phyloP scores from a whole-genome alignment of 35 echinoderm and acorn worm genomes.

The Heliocidaris erythrogramma region DNA sequence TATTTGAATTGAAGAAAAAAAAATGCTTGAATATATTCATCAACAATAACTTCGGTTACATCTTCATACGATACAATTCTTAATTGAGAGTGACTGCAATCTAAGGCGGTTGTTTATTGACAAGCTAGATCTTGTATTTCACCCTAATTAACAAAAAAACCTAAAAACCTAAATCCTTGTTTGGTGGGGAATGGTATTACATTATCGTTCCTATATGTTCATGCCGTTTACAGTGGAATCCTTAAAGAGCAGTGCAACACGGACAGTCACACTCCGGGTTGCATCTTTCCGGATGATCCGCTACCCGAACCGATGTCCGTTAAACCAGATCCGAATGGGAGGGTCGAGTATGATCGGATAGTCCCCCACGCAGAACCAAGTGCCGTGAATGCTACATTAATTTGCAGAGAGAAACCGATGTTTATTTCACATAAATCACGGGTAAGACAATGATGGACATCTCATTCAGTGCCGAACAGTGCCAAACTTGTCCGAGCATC shows the following conservation, averaged over 20 bases:
- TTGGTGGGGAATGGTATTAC: background rate
- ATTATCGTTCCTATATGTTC: background rate
- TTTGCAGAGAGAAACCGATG: conserved; percentile 63
- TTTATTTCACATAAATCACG: conserved; percentile 83
- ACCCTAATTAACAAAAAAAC: too few relatives aligned
- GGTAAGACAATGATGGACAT: conserved; percentile 45
- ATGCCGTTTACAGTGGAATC: conserved; percentile 60
- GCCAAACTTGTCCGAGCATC: too few relatives aligned
- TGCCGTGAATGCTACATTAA: conserved; percentile 50
- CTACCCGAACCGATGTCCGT: conserved; percentile 54
- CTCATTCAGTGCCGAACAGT: background rate
- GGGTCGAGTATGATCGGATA: background rate
- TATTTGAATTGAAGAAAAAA: too few relatives aligned
- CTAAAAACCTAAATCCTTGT: too few relatives aligned
- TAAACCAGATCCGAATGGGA: conserved; percentile 55
- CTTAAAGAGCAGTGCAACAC: conserved; percentile 90
- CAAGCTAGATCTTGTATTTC: too few relatives aligned
- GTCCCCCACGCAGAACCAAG: conserved; percentile 25
- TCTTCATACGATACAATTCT: too few relatives aligned
- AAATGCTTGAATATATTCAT: too few relatives aligned
- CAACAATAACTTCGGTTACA: too few relatives aligned
- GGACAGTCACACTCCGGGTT: conserved; percentile 76
- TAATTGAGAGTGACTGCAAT: too few relatives aligned
- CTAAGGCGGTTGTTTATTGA: too few relatives aligned
- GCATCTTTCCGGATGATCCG: conserved; percentile 17